Evolutionary conservation across 2,888 invertebrate genomes (phyloP), one percentile per base, ranked within the genome.

Genomic region (Alcis repandata): DNA sequence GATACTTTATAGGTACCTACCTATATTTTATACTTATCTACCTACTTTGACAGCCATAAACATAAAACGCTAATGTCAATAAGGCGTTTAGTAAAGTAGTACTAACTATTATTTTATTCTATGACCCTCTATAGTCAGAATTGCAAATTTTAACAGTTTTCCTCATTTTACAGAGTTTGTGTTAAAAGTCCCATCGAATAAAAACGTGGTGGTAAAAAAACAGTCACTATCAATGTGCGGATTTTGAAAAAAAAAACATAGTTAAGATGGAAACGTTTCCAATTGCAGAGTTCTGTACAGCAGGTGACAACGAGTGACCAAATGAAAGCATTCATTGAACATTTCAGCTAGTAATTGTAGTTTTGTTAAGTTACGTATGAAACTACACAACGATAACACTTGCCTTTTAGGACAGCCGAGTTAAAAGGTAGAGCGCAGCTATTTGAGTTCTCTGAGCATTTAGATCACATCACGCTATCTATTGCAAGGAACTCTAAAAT

Each of bases 401-500:
- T 6, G 3, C 6, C 27, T 27, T 27, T 6, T 27, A 27, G 27
- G 27, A 2, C 6, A 27, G 27, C 6, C 27, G 27, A 27, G 2
- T 4, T 4, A 27, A 27, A 2, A 27, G 27, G 27, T 27, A 27
- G 27, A 27, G 27, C 2, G 6, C 27, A 27, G 27, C 27, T 4
- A n/a, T n/a, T n/a, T n/a, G n/a, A 27, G 6, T 27, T 6, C 27
- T 27, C 27, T 27, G 27, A 27, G 6, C 27, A 27, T 27, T 27
- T 27, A 27, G 27, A 6, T 43, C 1, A 0, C 15, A 19, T 8
- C 8, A 4, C 1, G 9, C 17, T 3, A 10, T 1, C 17, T 3
- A 10, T 1, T 51, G 11, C 10, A 57, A 10, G 57, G 69, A 67
- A 54, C 58, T 51, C 70, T 64, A 81, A 84, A 79, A 64, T 53